phyloP scores from a whole-genome alignment of 2,113 vertebrate species.

The Osmerus mordax region DNA sequence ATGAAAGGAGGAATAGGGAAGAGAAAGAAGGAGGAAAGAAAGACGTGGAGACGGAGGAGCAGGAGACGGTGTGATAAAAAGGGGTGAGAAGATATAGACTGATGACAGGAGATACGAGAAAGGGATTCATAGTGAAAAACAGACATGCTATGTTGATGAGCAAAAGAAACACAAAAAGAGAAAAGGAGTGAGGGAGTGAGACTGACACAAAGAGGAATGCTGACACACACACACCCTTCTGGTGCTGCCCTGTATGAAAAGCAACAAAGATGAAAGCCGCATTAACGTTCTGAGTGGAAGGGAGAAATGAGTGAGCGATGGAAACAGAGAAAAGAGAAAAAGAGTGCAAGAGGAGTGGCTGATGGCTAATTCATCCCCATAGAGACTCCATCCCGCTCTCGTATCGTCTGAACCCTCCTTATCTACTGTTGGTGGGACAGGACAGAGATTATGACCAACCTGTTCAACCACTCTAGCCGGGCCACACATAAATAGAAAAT shows the following conservation, averaged over 20 bases:
- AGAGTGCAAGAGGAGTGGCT: too few species aligned
- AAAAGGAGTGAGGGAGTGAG: slow-evolving; percentile 6
- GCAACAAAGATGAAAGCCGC: slow-evolving; percentile 44
- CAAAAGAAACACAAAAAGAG: background rate
- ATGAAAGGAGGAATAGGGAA: slow-evolving; percentile 35
- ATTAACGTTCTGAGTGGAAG: slow-evolving; percentile 23
- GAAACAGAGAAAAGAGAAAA: too few species aligned
- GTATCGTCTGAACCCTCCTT: slow-evolving; percentile 11
- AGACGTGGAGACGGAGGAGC: background rate
- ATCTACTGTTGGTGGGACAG: slow-evolving; percentile 20
- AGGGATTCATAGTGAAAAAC: too few species aligned
- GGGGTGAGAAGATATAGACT: slow-evolving; percentile 29
- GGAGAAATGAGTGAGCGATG: slow-evolving; percentile 4
- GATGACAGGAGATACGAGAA: background rate
- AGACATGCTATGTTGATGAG: background rate
- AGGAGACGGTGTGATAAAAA: background rate
- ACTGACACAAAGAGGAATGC: slow-evolving; percentile 33
- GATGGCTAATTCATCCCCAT: slow-evolving; percentile 11
- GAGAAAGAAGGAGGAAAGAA: background rate
- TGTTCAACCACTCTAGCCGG: slow-evolving; percentile 36
- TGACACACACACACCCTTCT: slow-evolving; percentile 12
- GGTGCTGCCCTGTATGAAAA: slow-evolving; percentile 39
- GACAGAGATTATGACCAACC: slow-evolving; percentile 47
- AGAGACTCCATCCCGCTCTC: slow-evolving; percentile 25
- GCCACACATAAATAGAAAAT: background rate